A percentile compares a stretch with the other conserved stretches of the same genome.
Conservation (phyloP, 2,888 invertebrate genomes). For the Emmelina monodactyla region DNA sequence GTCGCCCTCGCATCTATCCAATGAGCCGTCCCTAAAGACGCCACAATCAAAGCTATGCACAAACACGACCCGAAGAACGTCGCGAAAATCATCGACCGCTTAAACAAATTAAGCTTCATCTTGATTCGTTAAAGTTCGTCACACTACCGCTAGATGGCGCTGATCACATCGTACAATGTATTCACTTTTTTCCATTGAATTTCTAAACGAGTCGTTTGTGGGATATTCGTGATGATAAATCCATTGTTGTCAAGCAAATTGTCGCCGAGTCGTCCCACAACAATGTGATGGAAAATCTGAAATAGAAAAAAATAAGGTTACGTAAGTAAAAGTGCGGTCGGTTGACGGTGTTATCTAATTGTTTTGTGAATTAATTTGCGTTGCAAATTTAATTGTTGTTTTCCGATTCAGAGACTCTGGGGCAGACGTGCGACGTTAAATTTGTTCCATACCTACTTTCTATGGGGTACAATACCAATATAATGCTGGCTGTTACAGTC, state of each 20-base stretch:
- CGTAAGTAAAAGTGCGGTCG: conserved; percentile 1
- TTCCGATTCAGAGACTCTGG: not conserved
- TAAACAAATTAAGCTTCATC: conserved; percentile 73
- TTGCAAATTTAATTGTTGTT: not conserved
- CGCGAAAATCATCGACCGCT: conserved; percentile 80
- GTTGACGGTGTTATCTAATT: not conserved
- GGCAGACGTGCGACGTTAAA: not conserved
- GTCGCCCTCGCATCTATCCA: conserved; percentile 82
- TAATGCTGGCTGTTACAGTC: not conserved
- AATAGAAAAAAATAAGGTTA: conserved; percentile 1
- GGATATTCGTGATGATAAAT: not conserved
- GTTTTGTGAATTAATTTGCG: not conserved
- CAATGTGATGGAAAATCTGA: not conserved
- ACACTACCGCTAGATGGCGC: not conserved
- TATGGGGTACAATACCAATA: not conserved
- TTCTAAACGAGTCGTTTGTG: not conserved
- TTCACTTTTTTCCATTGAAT: not conserved
- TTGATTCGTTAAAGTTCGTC: conserved; percentile 18
- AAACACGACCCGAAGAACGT: conserved; percentile 83
- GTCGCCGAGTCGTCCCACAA: not conserved
- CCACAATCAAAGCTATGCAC: conserved; percentile 79
- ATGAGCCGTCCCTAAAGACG: conserved; percentile 83
- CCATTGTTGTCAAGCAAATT: not conserved
- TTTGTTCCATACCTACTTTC: not conserved
- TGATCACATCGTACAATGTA: not conserved